Percentiles rank a stretch among this genome's conserved stretches.
phyloP scores from a whole-genome alignment of 1,140 invertebrate species.

The Hirudo medicinalis region DNA sequence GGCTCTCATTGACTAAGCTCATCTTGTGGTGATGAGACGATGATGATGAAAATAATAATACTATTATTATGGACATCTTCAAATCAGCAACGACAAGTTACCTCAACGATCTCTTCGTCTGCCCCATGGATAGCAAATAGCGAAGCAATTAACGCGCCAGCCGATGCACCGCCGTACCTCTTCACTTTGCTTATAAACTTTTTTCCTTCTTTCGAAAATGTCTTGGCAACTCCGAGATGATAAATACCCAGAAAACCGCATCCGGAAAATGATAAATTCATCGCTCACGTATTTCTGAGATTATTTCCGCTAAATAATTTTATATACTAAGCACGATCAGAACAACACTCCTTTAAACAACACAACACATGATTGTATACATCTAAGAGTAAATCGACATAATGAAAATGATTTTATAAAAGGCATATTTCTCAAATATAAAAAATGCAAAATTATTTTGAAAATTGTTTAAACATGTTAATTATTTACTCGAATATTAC shows the following conservation, averaged over 20 bases:
- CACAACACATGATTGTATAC: too few relatives aligned
- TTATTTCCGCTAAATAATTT: too few relatives aligned
- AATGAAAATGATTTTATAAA: too few relatives aligned
- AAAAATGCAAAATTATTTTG: too few relatives aligned
- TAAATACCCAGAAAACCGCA: slow-evolving; percentile 94
- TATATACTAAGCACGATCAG: too few relatives aligned
- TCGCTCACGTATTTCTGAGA: background rate
- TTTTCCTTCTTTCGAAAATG: background rate
- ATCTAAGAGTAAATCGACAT: too few relatives aligned
- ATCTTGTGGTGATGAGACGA: background rate
- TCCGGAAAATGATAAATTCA: slow-evolving; percentile 81
- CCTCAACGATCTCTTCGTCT: slow-evolving; percentile 3
- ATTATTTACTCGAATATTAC: too few relatives aligned
- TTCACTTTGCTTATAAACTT: background rate
- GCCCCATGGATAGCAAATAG: background rate
- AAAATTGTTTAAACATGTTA: too few relatives aligned
- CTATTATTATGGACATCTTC: background rate
- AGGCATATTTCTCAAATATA: too few relatives aligned
- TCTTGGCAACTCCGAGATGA: slow-evolving; percentile 73
- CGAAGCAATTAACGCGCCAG: slow-evolving; percentile 3
- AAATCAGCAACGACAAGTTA: background rate
- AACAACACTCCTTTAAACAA: too few relatives aligned
- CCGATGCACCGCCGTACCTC: background rate
- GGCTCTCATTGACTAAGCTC: background rate
- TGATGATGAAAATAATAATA: background rate